A percentile compares a stretch with the other conserved stretches of the same genome.
Conservation (phyloP, 2,888 invertebrate genomes). For the Oeneis ivallda region DNA sequence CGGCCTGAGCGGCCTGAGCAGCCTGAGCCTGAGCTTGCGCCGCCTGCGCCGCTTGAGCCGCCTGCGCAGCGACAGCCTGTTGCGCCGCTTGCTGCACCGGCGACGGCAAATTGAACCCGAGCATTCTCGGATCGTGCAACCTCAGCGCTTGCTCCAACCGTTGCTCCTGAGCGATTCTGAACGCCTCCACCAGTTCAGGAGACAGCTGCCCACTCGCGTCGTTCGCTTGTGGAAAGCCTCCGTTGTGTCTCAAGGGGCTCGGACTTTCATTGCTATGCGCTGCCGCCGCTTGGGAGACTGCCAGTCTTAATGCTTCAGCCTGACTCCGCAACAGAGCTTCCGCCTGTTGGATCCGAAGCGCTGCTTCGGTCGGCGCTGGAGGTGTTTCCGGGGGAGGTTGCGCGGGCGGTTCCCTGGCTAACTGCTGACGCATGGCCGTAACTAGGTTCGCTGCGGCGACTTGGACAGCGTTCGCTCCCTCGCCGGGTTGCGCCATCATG, state of each 20-base stretch:
- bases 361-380: slow-evolving; percentile 89
- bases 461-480: slow-evolving; percentile 85
- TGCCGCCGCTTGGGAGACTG: slow-evolving; percentile 87
- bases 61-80: slow-evolving; percentile 56
- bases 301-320: slow-evolving; percentile 91
- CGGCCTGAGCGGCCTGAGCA: slow-evolving; percentile 48
- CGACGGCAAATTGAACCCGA: slow-evolving; percentile 87
- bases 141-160: slow-evolving; percentile 91
- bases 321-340: slow-evolving; percentile 91
- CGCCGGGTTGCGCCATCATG: slow-evolving; percentile 83
- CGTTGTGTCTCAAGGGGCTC: slow-evolving; percentile 75
- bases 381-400: slow-evolving; percentile 89
- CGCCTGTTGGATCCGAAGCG: slow-evolving; percentile 88
- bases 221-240: slow-evolving; percentile 68
- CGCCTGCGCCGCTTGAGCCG: slow-evolving; percentile 55
- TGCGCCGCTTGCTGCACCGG: slow-evolving; percentile 72
- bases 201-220: slow-evolving; percentile 82
- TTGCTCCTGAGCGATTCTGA: slow-evolving; percentile 88
- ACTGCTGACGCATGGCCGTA: slow-evolving; percentile 86
- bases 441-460: slow-evolving; percentile 89
- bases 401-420: slow-evolving; percentile 79
- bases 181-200: slow-evolving; percentile 87
- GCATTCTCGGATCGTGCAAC: slow-evolving; percentile 90
- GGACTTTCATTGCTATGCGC: slow-evolving; percentile 72
- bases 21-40: slow-evolving; percentile 56